A percentile compares a stretch with the other conserved stretches of the same genome.
phyloP scores from a whole-genome alignment of 2,888 invertebrate genomes.

The Cephalotes varians region DNA sequence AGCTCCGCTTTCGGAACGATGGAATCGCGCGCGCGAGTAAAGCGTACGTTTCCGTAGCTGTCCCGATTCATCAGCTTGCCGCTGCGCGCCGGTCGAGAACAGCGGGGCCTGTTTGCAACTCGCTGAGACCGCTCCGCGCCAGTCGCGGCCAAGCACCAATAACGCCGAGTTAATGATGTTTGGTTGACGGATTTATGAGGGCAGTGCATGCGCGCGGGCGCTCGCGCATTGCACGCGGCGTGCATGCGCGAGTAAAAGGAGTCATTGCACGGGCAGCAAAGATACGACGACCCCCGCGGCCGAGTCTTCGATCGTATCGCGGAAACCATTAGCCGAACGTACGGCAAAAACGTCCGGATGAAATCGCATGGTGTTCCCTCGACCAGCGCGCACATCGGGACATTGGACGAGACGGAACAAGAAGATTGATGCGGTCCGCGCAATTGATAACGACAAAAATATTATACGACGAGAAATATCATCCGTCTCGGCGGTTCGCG shows the following conservation, averaged over 20 bases:
- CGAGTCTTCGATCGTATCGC: conserved; percentile 75
- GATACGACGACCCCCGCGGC: conserved; percentile 70
- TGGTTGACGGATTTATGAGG: conserved; percentile 79
- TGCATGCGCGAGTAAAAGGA: conserved; percentile 67
- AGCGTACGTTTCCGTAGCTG: conserved; percentile 57
- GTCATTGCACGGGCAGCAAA: conserved; percentile 76
- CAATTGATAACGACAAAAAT: conserved; percentile 72
- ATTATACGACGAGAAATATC: conserved; percentile 41
- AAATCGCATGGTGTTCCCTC: conserved; percentile 59
- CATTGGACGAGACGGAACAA: conserved; percentile 47
- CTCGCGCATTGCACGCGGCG: conserved; percentile 33
- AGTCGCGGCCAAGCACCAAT: conserved; percentile 77
- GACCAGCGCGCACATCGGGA: conserved; percentile 39
- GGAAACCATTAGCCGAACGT: conserved; percentile 71
- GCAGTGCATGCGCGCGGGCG: conserved; percentile 69
- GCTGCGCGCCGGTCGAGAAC: conserved; percentile 68
- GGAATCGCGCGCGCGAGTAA: conserved; percentile 53
- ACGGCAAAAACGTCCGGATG: conserved; percentile 66
- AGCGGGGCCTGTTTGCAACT: conserved; percentile 73
- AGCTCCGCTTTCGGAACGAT: conserved; percentile 55
- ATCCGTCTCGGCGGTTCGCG: not conserved
- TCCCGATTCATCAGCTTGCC: conserved; percentile 71
- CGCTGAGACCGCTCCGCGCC: conserved; percentile 62
- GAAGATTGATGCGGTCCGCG: conserved; percentile 67
- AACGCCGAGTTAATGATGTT: conserved; percentile 79